Evolutionary conservation across 2,888 invertebrate species (phyloP).

Genomic region (Dysmachus trigonus): DNA sequence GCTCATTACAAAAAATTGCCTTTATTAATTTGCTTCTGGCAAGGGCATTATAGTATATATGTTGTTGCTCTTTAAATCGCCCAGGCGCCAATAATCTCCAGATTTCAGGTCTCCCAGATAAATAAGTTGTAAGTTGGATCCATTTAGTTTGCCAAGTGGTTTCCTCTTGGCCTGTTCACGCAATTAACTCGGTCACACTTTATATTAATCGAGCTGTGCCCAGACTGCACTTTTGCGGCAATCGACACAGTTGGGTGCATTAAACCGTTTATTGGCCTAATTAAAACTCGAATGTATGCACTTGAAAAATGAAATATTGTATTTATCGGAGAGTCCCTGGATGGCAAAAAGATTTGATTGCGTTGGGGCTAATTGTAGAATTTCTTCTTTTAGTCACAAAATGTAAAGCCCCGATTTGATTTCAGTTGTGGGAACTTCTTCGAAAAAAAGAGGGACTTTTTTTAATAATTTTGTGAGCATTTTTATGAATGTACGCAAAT

Average conservation of each 20-base stretch:
- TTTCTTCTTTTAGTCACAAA: not conserved
- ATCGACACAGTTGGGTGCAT: conserved; percentile 4
- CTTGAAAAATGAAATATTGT: not conserved
- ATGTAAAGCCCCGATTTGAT: no score
- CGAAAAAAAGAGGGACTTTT: not conserved
- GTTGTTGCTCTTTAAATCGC: not conserved
- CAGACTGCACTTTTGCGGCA: conserved; percentile 9
- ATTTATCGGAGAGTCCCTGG: not conserved
- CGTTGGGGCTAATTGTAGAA: not conserved
- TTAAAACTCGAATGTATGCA: not conserved
- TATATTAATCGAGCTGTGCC: conserved; percentile 18
- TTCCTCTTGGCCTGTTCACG: not conserved
- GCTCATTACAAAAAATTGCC: not conserved
- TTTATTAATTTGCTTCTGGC: not conserved
- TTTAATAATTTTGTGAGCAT: not conserved
- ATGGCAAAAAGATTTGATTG: not conserved
- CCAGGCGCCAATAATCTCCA: not conserved
- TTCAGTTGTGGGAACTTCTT: not conserved
- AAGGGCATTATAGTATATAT: not conserved
- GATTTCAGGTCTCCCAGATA: not conserved
- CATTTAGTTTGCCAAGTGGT: not conserved
- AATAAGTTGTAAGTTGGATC: conserved; percentile 3
- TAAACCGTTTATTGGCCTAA: conserved; percentile 27
- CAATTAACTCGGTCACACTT: conserved; percentile 30
- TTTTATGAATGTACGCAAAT: not conserved